Conservation (phyloP, 1,140 invertebrate genomes). For the Lepidurus couesii region DNA sequence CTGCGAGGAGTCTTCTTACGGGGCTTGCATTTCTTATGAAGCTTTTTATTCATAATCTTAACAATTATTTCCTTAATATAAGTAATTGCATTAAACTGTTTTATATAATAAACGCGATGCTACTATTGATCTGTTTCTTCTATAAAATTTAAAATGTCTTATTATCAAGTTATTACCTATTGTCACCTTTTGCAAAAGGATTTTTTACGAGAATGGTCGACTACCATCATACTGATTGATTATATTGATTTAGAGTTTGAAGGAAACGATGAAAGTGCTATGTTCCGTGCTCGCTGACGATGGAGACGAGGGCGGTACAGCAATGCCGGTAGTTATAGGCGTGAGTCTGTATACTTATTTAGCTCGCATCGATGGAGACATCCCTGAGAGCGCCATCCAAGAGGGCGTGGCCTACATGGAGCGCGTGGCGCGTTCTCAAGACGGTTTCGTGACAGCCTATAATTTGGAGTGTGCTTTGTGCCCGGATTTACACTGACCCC, state of each 20-base stretch:
- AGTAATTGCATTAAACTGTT: no score
- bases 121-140: no score
- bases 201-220: no score
- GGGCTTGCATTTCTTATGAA: no score
- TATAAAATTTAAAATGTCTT: no score
- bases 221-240: not conserved
- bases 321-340: conserved; percentile 25
- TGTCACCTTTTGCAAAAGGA: no score
- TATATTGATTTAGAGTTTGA: conserved; percentile 30
- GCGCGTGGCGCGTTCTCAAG: conserved; percentile 28
- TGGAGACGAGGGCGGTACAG: conserved; percentile 27
- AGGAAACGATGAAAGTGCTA: conserved; percentile 31
- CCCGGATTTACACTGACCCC: conserved; percentile 27
- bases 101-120: no score
- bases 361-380: conserved; percentile 32
- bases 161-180: no score
- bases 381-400: conserved; percentile 26
- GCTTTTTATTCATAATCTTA: no score
- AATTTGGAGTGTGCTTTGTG: conserved; percentile 32
- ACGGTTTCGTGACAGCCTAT: conserved; percentile 25
- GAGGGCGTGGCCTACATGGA: conserved; percentile 27
- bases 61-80: no score
- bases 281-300: conserved; percentile 23
- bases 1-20: no score
- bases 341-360: conserved; percentile 32